phyloP scores from a whole-genome alignment of 2,113 vertebrate genomes.

The Phalacrocorax carbo region DNA sequence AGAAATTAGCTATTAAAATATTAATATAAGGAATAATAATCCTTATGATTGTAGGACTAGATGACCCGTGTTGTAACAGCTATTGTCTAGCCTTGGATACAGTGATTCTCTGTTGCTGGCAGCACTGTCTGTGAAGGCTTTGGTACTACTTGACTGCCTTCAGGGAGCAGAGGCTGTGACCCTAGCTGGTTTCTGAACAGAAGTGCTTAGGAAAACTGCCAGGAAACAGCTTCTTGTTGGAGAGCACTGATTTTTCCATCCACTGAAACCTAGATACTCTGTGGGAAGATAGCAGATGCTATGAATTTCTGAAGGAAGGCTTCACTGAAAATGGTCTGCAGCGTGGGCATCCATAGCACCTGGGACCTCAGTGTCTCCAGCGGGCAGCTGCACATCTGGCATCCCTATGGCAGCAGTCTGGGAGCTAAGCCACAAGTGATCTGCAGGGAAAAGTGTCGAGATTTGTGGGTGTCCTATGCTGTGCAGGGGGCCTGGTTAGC shows the following conservation, averaged over 20 bases:
- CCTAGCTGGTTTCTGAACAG: not conserved
- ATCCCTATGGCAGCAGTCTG: not conserved
- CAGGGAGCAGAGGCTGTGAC: not conserved
- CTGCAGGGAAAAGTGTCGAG: not conserved
- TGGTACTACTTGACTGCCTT: not conserved
- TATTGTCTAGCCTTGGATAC: not conserved
- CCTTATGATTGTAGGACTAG: not conserved
- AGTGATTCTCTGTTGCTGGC: not conserved
- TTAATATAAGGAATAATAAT: not conserved
- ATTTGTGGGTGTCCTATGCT: not conserved
- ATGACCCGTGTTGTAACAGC: not conserved
- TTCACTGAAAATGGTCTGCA: not conserved
- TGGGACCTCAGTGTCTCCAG: not conserved
- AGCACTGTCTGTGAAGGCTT: not conserved
- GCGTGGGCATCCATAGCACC: fast-evolving
- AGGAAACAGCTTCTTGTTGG: not conserved
- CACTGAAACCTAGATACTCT: not conserved
- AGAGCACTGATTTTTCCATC: not conserved
- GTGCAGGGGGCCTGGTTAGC: not conserved
- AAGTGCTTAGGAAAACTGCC: not conserved
- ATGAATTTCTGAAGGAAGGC: not conserved
- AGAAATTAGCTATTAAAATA: not conserved
- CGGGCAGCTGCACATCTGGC: not conserved
- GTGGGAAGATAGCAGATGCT: not conserved
- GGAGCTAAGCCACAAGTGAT: not conserved